phyloP scores from a whole-genome alignment of 2,113 vertebrate genomes.

The Psilopsiagon aurifrons region DNA sequence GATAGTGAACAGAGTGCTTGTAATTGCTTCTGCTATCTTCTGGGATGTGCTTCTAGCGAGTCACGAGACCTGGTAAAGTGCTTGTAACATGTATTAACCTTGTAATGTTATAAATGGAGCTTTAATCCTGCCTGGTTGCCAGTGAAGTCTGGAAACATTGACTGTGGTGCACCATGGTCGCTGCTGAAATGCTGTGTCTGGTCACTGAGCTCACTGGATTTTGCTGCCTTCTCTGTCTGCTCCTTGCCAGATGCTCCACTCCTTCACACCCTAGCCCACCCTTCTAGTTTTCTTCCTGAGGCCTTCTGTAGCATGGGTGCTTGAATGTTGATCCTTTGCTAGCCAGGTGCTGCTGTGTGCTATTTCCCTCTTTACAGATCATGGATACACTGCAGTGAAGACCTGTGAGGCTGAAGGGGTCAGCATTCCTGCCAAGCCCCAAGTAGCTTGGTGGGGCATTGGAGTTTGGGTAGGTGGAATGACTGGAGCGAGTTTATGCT shows the following conservation, averaged over 20 bases:
- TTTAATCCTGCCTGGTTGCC: background rate
- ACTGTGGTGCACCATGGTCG: background rate
- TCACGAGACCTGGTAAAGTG: background rate
- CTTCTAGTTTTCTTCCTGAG: background rate
- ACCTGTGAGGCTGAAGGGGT: background rate
- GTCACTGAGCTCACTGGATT: background rate
- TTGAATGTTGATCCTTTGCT: background rate
- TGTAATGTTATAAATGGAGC: constrained; percentile 23
- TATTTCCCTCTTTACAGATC: background rate
- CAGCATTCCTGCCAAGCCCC: background rate
- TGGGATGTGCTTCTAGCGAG: constrained; percentile 29
- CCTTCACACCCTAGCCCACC: background rate
- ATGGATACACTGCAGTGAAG: background rate
- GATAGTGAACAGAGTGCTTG: background rate
- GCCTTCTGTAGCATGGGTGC: background rate
- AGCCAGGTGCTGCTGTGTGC: background rate
- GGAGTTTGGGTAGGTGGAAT: background rate
- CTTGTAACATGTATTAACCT: constrained; percentile 35
- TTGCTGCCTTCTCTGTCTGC: background rate
- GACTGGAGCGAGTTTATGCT: background rate
- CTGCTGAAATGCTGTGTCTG: background rate
- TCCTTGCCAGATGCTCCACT: background rate
- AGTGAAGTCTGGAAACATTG: background rate
- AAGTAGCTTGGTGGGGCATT: background rate
- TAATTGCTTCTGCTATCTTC: constrained; percentile 40